Percentiles rank a stretch among this genome's conserved stretches.
Evolutionary conservation across 2,888 invertebrate genomes (phyloP).

Genomic region (Bombylius discolor): DNA sequence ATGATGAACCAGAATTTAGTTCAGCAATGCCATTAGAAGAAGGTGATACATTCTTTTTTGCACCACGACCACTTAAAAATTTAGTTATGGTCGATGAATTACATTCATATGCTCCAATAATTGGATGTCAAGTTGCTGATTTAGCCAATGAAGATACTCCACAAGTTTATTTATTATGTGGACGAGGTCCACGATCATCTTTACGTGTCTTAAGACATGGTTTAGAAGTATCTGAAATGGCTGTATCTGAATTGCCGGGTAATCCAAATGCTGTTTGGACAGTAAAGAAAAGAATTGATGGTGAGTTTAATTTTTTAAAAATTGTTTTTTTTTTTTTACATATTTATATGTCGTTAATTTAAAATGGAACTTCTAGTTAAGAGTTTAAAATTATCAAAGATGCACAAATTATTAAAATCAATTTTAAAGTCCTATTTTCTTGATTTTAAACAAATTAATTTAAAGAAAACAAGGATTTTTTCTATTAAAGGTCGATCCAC

Average conservation of each 20-base stretch:
- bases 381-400: too few relatives aligned
- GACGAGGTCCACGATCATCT: slow-evolving; percentile 88
- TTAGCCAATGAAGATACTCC: slow-evolving; percentile 98
- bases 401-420: too few relatives aligned
- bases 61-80: slow-evolving; percentile 84
- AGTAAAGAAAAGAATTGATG: slow-evolving; percentile 89
- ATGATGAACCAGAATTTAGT: slow-evolving; percentile 97
- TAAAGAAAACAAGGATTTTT: too few relatives aligned
- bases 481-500: too few relatives aligned
- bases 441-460: too few relatives aligned
- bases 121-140: slow-evolving; percentile 79
- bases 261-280: slow-evolving; percentile 99
- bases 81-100: slow-evolving; percentile 93
- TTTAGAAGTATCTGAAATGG: slow-evolving; percentile 98
- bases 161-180: slow-evolving; percentile 92
- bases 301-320: slow-evolving; percentile 45
- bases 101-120: slow-evolving; percentile 86
- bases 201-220: slow-evolving; percentile 90
- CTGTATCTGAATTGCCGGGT: slow-evolving; percentile 97
- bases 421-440: too few relatives aligned
- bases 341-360: too few relatives aligned
- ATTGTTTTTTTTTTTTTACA: background rate
- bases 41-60: slow-evolving; percentile 98
- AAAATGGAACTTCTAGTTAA: too few relatives aligned
- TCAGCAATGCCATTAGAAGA: slow-evolving; percentile 97